A percentile compares a stretch with the other conserved stretches of the same genome.
Conservation (phyloP, 2,113 vertebrate species). For the Gracilinanus agilis region DNA sequence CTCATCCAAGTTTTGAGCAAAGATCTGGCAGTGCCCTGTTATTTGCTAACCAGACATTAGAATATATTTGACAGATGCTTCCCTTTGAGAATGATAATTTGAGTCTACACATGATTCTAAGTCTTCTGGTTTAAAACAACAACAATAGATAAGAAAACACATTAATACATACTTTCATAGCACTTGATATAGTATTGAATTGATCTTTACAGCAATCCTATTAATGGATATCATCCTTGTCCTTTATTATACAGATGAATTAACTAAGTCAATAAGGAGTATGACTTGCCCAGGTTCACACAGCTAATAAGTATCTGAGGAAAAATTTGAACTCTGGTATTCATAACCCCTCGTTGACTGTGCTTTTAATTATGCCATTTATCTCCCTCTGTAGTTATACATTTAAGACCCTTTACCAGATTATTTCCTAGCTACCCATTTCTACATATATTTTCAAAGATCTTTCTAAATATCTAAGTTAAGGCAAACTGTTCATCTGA, state of each 20-base stretch:
- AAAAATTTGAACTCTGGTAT: background rate
- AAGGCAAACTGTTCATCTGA: background rate
- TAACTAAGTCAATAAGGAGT: background rate
- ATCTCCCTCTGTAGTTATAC: background rate
- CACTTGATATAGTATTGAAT: background rate
- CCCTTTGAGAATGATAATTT: background rate
- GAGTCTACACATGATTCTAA: background rate
- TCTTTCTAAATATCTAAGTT: background rate
- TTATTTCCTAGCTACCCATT: background rate
- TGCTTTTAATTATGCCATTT: background rate
- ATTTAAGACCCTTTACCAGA: background rate
- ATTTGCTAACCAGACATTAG: background rate
- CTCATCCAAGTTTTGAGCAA: constrained; percentile 1
- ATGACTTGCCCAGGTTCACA: background rate
- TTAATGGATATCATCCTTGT: background rate
- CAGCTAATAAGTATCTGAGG: background rate
- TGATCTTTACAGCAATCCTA: background rate
- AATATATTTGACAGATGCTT: background rate
- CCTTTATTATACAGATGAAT: background rate
- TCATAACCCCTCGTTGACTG: background rate
- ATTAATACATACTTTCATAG: background rate
- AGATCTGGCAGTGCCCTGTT: constrained; percentile 6
- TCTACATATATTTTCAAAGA: background rate
- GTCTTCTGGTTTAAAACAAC: background rate
- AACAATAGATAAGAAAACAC: background rate